Conservation (phyloP, 1,140 invertebrate genomes). For the Kradibia gibbosae region DNA sequence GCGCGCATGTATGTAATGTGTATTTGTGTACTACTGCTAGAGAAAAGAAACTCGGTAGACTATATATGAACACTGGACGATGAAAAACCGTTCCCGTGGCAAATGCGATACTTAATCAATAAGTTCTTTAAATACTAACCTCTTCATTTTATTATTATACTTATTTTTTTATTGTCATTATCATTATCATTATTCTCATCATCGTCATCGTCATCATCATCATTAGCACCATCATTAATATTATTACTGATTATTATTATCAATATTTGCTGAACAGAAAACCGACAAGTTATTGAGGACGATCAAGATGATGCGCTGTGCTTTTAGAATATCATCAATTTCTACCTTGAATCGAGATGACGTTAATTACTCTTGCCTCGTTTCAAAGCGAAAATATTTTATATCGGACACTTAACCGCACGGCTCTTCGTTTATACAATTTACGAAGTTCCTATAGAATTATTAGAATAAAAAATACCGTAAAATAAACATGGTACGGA, state of each 20-base stretch:
- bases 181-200: neutral
- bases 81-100: conserved; percentile 33
- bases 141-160: conserved; percentile 7
- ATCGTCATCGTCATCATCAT: neutral
- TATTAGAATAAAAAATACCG: neutral
- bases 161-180: neutral
- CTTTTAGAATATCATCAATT: conserved; percentile 30
- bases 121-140: conserved; percentile 26
- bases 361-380: conserved; percentile 19
- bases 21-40: conserved; percentile 20
- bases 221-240: neutral
- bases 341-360: conserved; percentile 35
- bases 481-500: conserved; percentile 1
- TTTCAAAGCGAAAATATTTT: conserved; percentile 26
- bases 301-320: conserved; percentile 27
- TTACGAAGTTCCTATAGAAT: conserved; percentile 10
- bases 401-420: neutral
- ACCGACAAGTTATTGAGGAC: conserved; percentile 31
- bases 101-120: conserved; percentile 52
- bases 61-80: conserved; percentile 1
- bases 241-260: neutral
- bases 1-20: neutral
- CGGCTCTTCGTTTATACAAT: neutral
- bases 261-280: conserved; percentile 32
- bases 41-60: conserved; percentile 7